Evolutionary conservation across 2,113 vertebrate species (phyloP).

Genomic region (Diadophis punctatus): DNA sequence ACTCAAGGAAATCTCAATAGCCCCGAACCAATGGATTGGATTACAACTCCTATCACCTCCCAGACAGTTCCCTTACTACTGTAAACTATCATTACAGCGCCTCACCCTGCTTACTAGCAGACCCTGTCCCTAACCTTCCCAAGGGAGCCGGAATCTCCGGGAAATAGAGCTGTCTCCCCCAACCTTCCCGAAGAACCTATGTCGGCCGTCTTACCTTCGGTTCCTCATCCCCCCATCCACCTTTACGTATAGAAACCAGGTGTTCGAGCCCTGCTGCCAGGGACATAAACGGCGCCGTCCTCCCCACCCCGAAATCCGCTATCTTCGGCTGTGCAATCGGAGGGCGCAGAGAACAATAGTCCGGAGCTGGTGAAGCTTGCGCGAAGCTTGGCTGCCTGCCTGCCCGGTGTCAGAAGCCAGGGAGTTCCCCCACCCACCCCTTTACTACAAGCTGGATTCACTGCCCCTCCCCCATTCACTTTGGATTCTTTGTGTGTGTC

Average conservation of each 20-base stretch:
- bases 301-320: background rate
- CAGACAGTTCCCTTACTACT: background rate
- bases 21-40: background rate
- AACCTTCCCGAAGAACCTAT: background rate
- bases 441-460: background rate
- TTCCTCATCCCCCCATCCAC: too few relatives aligned
- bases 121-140: background rate
- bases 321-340: background rate
- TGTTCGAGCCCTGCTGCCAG: background rate
- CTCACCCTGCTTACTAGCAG: background rate
- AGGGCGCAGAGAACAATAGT: constrained; percentile 11
- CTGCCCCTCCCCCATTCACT: background rate
- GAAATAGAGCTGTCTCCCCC: background rate
- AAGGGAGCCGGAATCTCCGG: background rate
- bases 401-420: background rate
- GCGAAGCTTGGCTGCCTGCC: background rate
- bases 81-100: background rate
- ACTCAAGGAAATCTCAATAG: background rate
- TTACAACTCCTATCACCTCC: background rate
- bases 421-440: too few relatives aligned
- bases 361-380: background rate
- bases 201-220: background rate
- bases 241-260: background rate
- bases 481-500: background rate
- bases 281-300: background rate